Evolutionary conservation across 2,888 invertebrate species (phyloP).

Genomic region (Sinodicranocentrus sp.): DNA sequence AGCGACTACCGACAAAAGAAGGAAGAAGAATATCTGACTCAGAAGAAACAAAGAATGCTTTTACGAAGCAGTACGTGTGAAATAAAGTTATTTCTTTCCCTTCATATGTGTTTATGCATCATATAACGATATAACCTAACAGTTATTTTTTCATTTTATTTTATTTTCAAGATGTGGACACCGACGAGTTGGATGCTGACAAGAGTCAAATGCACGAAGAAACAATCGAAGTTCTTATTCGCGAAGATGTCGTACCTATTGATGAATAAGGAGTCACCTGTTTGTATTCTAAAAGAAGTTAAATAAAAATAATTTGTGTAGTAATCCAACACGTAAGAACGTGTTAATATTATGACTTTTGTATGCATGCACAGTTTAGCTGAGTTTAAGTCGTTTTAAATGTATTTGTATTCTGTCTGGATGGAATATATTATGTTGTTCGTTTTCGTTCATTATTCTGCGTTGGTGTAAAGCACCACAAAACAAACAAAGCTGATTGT

Average conservation of each 20-base stretch:
- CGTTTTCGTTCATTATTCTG: too few relatives aligned
- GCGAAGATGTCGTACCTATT: conserved; percentile 79
- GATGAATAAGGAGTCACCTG: conserved; percentile 69
- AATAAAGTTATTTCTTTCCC: conserved; percentile 7
- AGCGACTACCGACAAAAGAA: conserved; percentile 88
- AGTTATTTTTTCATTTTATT: not conserved
- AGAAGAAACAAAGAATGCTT: conserved; percentile 89
- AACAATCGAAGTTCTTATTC: conserved; percentile 97
- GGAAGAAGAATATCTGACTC: conserved; percentile 86
- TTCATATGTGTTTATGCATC: not conserved
- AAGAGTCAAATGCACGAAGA: conserved; percentile 94
- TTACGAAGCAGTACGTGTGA: conserved; percentile 89
- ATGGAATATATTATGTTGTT: too few relatives aligned
- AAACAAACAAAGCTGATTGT: too few relatives aligned
- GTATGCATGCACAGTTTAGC: too few relatives aligned
- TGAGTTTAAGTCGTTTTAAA: too few relatives aligned
- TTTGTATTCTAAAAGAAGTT: conserved; percentile 17
- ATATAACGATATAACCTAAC: too few relatives aligned
- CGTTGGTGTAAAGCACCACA: too few relatives aligned
- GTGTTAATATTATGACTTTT: too few relatives aligned
- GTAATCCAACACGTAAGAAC: too few relatives aligned
- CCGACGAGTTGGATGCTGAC: conserved; percentile 94
- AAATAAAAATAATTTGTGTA: too few relatives aligned
- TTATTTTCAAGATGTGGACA: conserved; percentile 87
- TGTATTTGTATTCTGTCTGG: too few relatives aligned